phyloP scores from a whole-genome alignment of 1,140 invertebrate genomes.

The Armadillidium nasatum region DNA sequence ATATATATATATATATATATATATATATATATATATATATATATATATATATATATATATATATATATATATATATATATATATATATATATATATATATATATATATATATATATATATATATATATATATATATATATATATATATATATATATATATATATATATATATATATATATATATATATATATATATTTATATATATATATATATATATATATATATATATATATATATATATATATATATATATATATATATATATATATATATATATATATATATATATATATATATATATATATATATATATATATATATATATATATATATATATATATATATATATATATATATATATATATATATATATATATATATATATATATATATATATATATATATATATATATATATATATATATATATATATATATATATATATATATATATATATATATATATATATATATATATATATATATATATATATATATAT shows the following conservation, averaged over 20 bases:
- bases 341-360: conserved; percentile 11
- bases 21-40: conserved; percentile 9
- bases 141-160: no score
- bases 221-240: conserved; percentile 5
- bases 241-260: not conserved
- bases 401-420: not conserved
- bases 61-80: no score
- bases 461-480: conserved; percentile 15
- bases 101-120: not conserved
- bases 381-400: not conserved
- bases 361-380: not conserved
- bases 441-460: conserved; percentile 9
- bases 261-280: conserved; percentile 5
- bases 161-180: no score
- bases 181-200: not conserved
- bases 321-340: conserved; percentile 11
- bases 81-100: no score
- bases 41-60: conserved; percentile 7
- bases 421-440: not conserved
- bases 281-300: not conserved
- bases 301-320: not conserved
- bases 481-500: conserved; percentile 9
- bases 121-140: not conserved
- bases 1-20: conserved; percentile 9
- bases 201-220: not conserved